Evolutionary conservation across 2,113 vertebrate species (phyloP), one percentile per base, ranked within the genome.

Genomic region (Channa maculata): DNA sequence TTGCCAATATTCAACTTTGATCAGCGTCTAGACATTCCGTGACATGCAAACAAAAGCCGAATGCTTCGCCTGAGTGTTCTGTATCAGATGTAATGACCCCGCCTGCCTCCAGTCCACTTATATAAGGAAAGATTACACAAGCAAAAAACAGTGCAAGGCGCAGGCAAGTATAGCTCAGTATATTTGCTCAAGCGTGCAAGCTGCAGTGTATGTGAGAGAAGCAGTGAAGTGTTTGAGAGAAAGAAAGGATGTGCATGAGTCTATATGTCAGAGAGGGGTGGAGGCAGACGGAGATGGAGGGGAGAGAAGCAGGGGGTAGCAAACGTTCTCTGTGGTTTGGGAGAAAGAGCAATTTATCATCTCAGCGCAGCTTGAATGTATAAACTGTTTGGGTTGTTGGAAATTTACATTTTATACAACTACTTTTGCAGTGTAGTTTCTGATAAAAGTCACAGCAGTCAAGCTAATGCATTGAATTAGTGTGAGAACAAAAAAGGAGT

Each of bases 91-190:
- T 43, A 76, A 48, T 52, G 85, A 90, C 88, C 85, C 77, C 5
- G 73, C 70, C 83, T 89, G 86, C 80, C 87, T 89, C 67, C 13
- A 62, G 75, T 83, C 59, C 71, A 68, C 87, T 93, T 92, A 91
- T 83, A 89, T 92, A 93, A 91, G 84, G 72, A 70, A 66, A 55
- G 82, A 89, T 92, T 91, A 91, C 83, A 90, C 88, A 91, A 91
- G 88, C 69, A 34, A 51, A 45, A 67, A 38, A 14, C 69, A 77
- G 58, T 0, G 58, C 63, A 12, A 83, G 80, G 80, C 79, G 41
- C 54, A 63, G 86, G 84, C 79, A 2, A 71, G 92, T 91, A 89
- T 90, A 91, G 86, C 82, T 79, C 65, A 4, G 63, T 83, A 62
- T 75, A 65, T 84, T 80, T 83, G 82, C 88, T 90, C 71, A 87